Conservation (phyloP, 2,113 vertebrate genomes). For the Heterochromis multidens region DNA sequence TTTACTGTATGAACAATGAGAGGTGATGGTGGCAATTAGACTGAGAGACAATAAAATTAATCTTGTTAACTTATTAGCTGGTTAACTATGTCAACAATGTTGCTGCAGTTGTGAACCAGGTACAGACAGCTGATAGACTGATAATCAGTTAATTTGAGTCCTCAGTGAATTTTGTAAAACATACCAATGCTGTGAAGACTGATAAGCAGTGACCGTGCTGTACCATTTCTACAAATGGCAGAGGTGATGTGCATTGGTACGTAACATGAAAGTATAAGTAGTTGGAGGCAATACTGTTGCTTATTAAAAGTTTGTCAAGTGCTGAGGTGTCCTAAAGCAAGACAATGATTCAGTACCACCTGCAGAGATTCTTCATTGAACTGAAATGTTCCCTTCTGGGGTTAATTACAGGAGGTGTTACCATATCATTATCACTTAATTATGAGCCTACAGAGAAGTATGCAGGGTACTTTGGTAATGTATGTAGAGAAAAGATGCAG, state of each 20-base stretch:
- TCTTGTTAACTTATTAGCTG: slow-evolving; percentile 52
- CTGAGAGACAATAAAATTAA: slow-evolving; percentile 11
- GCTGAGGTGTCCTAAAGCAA: background rate
- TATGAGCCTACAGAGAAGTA: background rate
- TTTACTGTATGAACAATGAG: background rate
- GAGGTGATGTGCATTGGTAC: background rate
- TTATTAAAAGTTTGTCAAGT: background rate
- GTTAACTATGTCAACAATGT: slow-evolving; percentile 37
- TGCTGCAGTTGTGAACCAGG: slow-evolving; percentile 41
- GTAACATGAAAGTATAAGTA: background rate
- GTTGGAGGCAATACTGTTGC: background rate
- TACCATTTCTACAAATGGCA: background rate
- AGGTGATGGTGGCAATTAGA: slow-evolving; percentile 6
- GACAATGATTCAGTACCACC: background rate
- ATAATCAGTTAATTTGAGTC: slow-evolving; percentile 47
- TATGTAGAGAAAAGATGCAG: background rate
- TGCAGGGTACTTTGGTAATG: background rate
- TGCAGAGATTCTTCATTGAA: background rate
- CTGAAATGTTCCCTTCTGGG: background rate
- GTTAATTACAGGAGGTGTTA: background rate
- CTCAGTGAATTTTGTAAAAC: slow-evolving; percentile 7
- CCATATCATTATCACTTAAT: background rate
- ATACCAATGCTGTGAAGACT: background rate
- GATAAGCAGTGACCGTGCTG: slow-evolving; percentile 6
- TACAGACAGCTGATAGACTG: slow-evolving; percentile 36